phyloP scores from a whole-genome alignment of 2,888 invertebrate species.

The Aleiodes testaceus region DNA sequence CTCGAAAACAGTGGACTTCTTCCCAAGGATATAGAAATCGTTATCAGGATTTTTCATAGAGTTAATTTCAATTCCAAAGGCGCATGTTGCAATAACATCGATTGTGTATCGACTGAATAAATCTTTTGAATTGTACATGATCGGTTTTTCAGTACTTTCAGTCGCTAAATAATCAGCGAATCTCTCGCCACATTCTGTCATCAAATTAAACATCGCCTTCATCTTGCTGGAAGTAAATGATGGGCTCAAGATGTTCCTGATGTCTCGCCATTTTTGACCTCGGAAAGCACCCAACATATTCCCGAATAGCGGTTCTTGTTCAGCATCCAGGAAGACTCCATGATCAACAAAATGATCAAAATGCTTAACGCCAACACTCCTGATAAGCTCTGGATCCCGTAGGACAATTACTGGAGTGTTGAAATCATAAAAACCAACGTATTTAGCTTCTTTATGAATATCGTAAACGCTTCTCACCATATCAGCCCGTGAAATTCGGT shows the following conservation, averaged over 20 bases:
- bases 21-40: constrained; percentile 51
- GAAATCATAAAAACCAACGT: constrained; percentile 57
- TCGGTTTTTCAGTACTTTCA: constrained; percentile 32
- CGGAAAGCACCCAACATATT: constrained; percentile 51
- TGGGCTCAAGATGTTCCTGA: constrained; percentile 75
- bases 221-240: constrained; percentile 73
- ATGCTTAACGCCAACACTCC: constrained; percentile 56
- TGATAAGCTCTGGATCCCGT: constrained; percentile 59
- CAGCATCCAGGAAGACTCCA: constrained; percentile 40
- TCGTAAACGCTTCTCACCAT: constrained; percentile 36
- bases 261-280: constrained; percentile 74
- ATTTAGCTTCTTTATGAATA: constrained; percentile 46
- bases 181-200: constrained; percentile 59
- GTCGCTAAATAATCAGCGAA: constrained; percentile 52
- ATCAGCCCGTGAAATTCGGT: constrained; percentile 10
- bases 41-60: constrained; percentile 54
- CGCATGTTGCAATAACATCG: constrained; percentile 57
- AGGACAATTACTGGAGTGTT: constrained; percentile 58
- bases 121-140: constrained; percentile 56
- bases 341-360: constrained; percentile 59
- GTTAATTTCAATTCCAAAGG: constrained; percentile 55
- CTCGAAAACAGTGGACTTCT: constrained; percentile 47
- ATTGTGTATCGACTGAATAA: constrained; percentile 54
- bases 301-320: constrained; percentile 50
- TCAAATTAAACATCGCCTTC: constrained; percentile 21